Evolutionary conservation across 2,888 invertebrate genomes (phyloP), one percentile per base, ranked within the genome.

Genomic region (Tinea trinotella): DNA sequence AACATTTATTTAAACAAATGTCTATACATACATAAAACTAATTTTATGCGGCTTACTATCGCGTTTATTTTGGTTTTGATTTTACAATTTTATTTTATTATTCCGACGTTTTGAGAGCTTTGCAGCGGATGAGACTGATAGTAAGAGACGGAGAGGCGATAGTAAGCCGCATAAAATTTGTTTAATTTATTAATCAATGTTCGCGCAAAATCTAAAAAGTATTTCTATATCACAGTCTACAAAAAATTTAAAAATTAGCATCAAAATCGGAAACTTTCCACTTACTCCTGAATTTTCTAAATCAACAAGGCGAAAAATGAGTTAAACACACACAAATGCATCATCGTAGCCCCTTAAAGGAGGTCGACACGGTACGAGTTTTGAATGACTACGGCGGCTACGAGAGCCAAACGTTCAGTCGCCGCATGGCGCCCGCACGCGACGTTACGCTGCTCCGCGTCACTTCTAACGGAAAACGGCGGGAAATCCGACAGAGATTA

Each of bases 361-460:
- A 40, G 40, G 40, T 40, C 40, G 40, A 5, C 40, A 15, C 30
- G 30, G 30, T 30, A 7, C 30, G 9, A 30, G 30, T 7, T 17
- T 46, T 46, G 46, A 46, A 17, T 46, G 46, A 17, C 46, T 46
- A 46, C 46, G 46, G 7, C 19, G 19, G 6, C 46, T 19, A 46
- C 46, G 17, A 46, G 18, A 17, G 46, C n/a, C 46, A 7, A 17
- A n/a, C 19, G 18, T 17, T 46, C 56, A 56, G 56, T 55, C 52
- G 48, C 46, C 44, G 55, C 56, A 54, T 35, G 54, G 44, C 52
- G 36, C 22, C 54, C 54, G 56, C 36, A 20, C 52, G 56, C 54
- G 36, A 49, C 55, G 46, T 15, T 40, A 19, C 46, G 9, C 12
- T 9, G 6, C 6, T 46, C 15, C 34, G 36, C 46, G 44, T 46